Percentiles rank a stretch among this genome's conserved stretches.
These are phyloP conservation scores for Corydoras maculifer DNA, from an alignment of 2,113 vertebrate genomes.

Conservation along the genomic window DNA sequence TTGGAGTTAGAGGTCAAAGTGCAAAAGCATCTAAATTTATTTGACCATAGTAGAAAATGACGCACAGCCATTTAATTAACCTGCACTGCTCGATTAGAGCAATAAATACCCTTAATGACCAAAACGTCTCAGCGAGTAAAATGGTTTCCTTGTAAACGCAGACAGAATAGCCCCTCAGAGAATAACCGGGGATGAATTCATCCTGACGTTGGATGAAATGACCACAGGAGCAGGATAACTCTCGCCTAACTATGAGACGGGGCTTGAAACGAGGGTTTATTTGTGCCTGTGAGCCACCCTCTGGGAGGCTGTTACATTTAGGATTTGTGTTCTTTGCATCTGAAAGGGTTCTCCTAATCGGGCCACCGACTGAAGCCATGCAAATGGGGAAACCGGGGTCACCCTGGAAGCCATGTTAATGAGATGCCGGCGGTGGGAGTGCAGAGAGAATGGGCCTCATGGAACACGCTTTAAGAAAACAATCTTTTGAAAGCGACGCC, in stretches of 20 bases:
- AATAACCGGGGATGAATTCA: neutral
- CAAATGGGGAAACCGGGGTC: conserved; percentile 20
- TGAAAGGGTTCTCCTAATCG: conserved; percentile 7
- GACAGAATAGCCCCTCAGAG: neutral
- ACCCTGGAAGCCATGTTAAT: conserved; percentile 34
- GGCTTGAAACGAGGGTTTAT: neutral
- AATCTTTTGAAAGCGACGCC: conserved; percentile 35
- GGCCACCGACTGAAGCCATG: conserved; percentile 20
- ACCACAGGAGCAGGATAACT: conserved; percentile 1
- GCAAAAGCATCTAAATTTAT: no score
- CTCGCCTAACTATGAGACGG: neutral
- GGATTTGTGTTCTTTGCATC: conserved; percentile 10
- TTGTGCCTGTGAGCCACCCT: neutral
- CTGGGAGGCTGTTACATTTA: neutral
- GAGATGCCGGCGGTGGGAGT: conserved; percentile 20
- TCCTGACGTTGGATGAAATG: neutral
- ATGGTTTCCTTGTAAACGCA: neutral
- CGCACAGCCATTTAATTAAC: neutral
- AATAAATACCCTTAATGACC: neutral
- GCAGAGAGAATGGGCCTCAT: conserved; percentile 28
- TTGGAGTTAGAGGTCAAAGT: no score
- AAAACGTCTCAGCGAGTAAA: neutral
- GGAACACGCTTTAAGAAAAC: conserved; percentile 34
- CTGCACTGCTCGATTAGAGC: neutral
- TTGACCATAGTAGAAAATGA: no score